Evolutionary conservation across 2,888 invertebrate species (phyloP), one percentile per base, ranked within the genome.

Genomic region (Hyppa rectilinea): DNA sequence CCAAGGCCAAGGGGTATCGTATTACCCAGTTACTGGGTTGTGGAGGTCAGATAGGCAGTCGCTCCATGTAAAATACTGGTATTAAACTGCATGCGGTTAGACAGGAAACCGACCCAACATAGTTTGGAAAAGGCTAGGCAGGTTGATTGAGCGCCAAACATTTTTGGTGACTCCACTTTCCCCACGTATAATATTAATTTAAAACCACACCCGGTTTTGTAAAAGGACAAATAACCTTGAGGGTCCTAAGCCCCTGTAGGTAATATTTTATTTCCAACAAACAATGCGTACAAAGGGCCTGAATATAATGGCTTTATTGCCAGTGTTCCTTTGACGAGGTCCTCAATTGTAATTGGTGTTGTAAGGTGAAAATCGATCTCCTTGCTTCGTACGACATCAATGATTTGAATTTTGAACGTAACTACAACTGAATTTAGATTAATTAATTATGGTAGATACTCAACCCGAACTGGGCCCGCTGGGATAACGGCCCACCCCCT

Each of bases 301-400:
- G 49, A 34, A 38, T 49, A 75, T 78, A 79, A 79, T 79, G 26
- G 75, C 63, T 75, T 79, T 61, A 79, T 79, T 71, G 34, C 38
- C 47, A 34, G 36, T 59, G 62, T 60, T 60, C 52, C 75, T 78
- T 62, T 64, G 75, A 67, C 47, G 58, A 50, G 64, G 45, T 61
- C 43, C 40, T 56, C 52, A 43, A 64, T 79, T 64, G 63, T 79
- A 75, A 79, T 79, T 61, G 56, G 60, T 17, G 61, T 74, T 78
- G 74, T 79, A 52, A 79, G 60, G 75, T 67, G 68, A 38, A 70
- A 70, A 79, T 71, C 75, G 63, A 75, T 79, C 14, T n/a, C 7
- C 29, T 29, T 31, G 50, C 12, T 78, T 31, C 38, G 43, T 29
- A 29, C 45, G 29, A 73, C 63, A 73, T 73, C 60, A 68, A 68